Conservation (phyloP, 1,140 invertebrate genomes). For the Prorops nasuta region DNA sequence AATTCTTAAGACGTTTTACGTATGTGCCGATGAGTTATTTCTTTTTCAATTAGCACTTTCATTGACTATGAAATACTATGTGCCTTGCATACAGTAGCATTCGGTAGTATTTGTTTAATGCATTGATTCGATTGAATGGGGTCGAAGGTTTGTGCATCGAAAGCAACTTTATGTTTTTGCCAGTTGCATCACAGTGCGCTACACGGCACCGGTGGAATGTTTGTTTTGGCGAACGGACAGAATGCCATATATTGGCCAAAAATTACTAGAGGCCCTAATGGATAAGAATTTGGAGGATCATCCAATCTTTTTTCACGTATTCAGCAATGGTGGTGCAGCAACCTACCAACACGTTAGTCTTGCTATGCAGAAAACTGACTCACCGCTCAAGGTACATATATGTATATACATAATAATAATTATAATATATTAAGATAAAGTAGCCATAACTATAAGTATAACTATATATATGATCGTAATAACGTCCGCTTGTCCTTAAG, state of each 20-base stretch:
- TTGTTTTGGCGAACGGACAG: slow-evolving; percentile 65
- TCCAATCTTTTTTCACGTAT: slow-evolving; percentile 76
- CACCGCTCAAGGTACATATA: slow-evolving; percentile 48
- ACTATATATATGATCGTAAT: neutral
- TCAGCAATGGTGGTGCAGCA: slow-evolving; percentile 76
- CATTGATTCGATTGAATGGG: no score
- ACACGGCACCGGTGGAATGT: slow-evolving; percentile 68
- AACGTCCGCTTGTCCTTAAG: no score
- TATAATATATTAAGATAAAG: no score
- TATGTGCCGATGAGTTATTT: no score
- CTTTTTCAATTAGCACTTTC: no score
- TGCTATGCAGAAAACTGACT: slow-evolving; percentile 57
- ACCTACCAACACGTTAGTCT: slow-evolving; percentile 67
- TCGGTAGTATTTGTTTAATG: no score
- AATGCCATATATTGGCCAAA: slow-evolving; percentile 63
- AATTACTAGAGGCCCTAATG: slow-evolving; percentile 66
- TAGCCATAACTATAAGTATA: no score
- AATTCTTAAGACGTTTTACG: no score
- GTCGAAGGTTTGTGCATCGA: no score
- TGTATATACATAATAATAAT: slow-evolving; percentile 1
- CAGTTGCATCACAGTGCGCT: slow-evolving; percentile 73
- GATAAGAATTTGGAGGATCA: slow-evolving; percentile 69
- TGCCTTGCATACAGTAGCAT: no score
- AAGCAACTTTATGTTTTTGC: no score
- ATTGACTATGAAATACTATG: no score